Evolutionary conservation across 1,140 invertebrate genomes (phyloP).

Genomic region (Caerostris extrusa): DNA sequence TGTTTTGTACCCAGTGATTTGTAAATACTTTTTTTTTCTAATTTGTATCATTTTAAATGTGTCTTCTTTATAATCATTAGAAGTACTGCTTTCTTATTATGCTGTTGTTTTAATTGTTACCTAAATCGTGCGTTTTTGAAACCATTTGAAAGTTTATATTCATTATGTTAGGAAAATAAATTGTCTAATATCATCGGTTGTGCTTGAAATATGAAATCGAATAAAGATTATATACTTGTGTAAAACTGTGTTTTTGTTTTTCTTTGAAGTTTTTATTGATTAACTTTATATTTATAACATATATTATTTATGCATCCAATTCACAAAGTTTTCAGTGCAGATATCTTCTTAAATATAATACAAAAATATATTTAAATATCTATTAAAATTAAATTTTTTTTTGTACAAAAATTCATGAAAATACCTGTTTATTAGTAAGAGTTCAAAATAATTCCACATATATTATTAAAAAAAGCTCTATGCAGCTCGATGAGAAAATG

Average conservation of each 20-base stretch:
- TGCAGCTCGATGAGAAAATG: too few relatives aligned
- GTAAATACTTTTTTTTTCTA: slow-evolving; percentile 55
- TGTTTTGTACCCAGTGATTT: slow-evolving; percentile 68
- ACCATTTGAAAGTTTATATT: not conserved
- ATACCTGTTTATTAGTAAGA: too few relatives aligned
- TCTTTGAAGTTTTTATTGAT: too few relatives aligned
- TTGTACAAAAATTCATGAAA: too few relatives aligned
- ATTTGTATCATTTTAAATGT: slow-evolving; percentile 6
- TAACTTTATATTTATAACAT: too few relatives aligned
- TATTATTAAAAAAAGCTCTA: too few relatives aligned
- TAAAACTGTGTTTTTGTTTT: not conserved
- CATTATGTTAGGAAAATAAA: not conserved
- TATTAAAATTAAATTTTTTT: too few relatives aligned
- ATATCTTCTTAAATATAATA: too few relatives aligned
- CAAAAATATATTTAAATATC: too few relatives aligned
- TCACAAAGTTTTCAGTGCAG: too few relatives aligned
- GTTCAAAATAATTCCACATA: too few relatives aligned
- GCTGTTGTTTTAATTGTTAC: not conserved
- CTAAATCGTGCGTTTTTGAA: not conserved
- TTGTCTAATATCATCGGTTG: not conserved
- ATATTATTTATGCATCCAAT: too few relatives aligned
- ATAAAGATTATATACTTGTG: slow-evolving; percentile 19
- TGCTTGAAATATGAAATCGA: slow-evolving; percentile 5
- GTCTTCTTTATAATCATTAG: not conserved
- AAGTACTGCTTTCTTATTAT: not conserved